Base-by-base conservation (phyloP, 2,888 invertebrate genomes). In the Apantesis nais region DNA sequence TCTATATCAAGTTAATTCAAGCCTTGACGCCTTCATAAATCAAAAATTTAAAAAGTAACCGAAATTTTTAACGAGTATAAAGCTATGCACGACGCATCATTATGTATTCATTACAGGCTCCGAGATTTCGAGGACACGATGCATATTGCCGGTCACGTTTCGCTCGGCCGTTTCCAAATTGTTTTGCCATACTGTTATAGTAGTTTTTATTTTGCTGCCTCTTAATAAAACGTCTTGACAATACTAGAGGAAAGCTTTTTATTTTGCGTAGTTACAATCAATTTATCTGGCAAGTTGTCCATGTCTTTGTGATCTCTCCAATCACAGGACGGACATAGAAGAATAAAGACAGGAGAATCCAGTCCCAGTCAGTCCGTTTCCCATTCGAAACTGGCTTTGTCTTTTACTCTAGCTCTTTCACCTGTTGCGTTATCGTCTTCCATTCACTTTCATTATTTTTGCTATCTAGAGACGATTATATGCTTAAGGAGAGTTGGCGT, bases 71-170 rank as follows among this genome's bases (percentile, higher is more conserved):
- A 73, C 68, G 60, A 62, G 73, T 65, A 65, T 34, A 68, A 31
- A 76, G 41, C 60, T 58, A 63, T 44, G 19, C 71, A 66, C 70
- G 60, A 29, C 52, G 14, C 66, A n/a, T 83, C 72, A 83, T 86
- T 83, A 79, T 39, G 78, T 79, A 87, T 87, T 87, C 87, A 86
- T 80, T 78, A 77, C 75, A 75, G 71, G 79, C 78, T 70, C 39
- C 71, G 64, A 62, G 75, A 78, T 82, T 74, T 80, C 81, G 84
- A 82, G 80, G 81, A 82, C 77, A 66, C 73, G 75, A 84, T 83
- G 79, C 80, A 83, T 83, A 80, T 84, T 80, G 77, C 78, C 65
- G 71, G 76, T 80, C 87, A 86, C 87, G 86, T 86, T 67, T 72
- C 67, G 34, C 68, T 69, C 71, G 74, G 74, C 79, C 77, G 77